Conservation (phyloP, 2,113 vertebrate genomes). For the Hemibagrus wyckioides region DNA sequence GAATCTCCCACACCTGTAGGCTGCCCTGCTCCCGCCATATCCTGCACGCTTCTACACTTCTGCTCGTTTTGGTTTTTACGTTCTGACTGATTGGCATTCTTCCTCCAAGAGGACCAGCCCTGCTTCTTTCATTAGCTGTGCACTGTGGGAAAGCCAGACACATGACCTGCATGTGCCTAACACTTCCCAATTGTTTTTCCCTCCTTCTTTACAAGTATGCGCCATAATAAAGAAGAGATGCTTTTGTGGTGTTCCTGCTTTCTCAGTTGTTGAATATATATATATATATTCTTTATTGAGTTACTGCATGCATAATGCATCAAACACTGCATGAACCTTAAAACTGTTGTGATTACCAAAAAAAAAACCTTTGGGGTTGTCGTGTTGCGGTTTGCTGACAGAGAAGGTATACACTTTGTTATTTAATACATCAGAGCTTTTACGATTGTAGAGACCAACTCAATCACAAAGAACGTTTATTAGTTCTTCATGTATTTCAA, state of each 20-base stretch:
- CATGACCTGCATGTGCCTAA: constrained; percentile 49
- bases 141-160: constrained; percentile 29
- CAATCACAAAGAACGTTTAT: neutral
- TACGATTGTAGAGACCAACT: neutral
- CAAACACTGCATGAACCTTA: constrained; percentile 40
- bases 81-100: constrained; percentile 18
- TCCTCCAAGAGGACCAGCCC: neutral
- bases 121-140: constrained; percentile 33
- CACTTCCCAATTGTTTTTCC: neutral
- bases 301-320: constrained; percentile 47
- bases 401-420: neutral
- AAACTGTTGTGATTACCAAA: constrained; percentile 22
- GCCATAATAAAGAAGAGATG: neutral
- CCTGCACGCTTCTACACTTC: constrained; percentile 28
- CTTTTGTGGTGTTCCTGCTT: neutral
- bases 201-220: constrained; percentile 16
- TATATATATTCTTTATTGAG: constrained; percentile 29
- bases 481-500: constrained; percentile 32
- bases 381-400: constrained; percentile 10
- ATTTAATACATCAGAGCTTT: constrained; percentile 19
- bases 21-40: constrained; percentile 18
- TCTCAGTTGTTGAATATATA: neutral
- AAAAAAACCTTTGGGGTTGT: neutral
- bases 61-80: constrained; percentile 22
- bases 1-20: neutral